Evolutionary conservation across 2,113 vertebrate species (phyloP).

Genomic region (Rhinolophus ferrumequinum): DNA sequence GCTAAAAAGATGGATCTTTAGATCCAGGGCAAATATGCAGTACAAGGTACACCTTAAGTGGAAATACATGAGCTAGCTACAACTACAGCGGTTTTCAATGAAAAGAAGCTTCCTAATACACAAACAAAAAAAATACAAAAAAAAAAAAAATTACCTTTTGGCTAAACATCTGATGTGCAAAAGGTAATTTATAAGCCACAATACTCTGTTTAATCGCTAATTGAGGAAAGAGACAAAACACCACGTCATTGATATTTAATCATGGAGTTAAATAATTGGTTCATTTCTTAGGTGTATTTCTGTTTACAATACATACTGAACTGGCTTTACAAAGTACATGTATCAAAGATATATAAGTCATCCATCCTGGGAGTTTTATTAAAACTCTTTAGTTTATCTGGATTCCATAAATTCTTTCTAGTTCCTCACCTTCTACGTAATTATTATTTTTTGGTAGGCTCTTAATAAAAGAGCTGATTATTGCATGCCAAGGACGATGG

Average conservation of each 20-base stretch:
- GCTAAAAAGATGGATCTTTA: constrained; percentile 61
- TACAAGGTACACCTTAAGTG: constrained; percentile 58
- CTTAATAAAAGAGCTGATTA: background rate
- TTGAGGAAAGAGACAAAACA: constrained; percentile 43
- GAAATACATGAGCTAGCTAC: constrained; percentile 63
- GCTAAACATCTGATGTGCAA: constrained; percentile 57
- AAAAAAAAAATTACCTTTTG: constrained; percentile 55
- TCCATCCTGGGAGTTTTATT: background rate
- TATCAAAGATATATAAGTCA: background rate
- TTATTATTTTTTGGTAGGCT: background rate
- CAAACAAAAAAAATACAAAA: background rate
- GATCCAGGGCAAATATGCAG: constrained; percentile 60
- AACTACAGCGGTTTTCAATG: constrained; percentile 41
- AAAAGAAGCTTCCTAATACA: constrained; percentile 45
- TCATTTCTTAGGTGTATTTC: background rate
- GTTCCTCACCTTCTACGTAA: background rate
- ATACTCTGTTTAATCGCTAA: constrained; percentile 34
- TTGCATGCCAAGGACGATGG: background rate
- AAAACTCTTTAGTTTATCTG: background rate
- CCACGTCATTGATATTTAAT: constrained; percentile 8
- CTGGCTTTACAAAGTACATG: background rate
- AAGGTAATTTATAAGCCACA: constrained; percentile 45
- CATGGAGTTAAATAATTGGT: background rate
- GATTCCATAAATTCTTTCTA: background rate
- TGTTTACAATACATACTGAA: constrained; percentile 7